Evolutionary conservation across 2,888 invertebrate species (phyloP).

Genomic region (Homarus gammarus): DNA sequence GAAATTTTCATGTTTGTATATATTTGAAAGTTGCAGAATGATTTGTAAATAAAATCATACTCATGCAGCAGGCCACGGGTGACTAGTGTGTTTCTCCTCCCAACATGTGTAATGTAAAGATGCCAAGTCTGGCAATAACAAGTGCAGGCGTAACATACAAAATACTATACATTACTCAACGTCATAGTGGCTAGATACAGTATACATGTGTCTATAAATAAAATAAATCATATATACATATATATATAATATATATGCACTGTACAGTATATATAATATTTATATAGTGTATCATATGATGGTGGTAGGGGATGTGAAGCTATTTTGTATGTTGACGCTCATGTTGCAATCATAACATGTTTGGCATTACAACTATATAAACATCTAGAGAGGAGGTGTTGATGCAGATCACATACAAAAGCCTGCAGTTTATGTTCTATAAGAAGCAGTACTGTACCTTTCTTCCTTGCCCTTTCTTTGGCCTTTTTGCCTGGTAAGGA

Average conservation of each 20-base stretch:
- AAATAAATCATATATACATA: not conserved
- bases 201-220: conserved; percentile 37
- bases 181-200: not conserved
- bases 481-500: conserved; percentile 76
- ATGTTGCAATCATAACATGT: conserved; percentile 64
- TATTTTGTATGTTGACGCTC: conserved; percentile 69
- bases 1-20: conserved; percentile 11
- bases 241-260: conserved; percentile 29
- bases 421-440: conserved; percentile 68
- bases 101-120: conserved; percentile 48
- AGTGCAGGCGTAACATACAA: conserved; percentile 49
- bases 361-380: conserved; percentile 69
- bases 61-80: conserved; percentile 40
- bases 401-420: conserved; percentile 71
- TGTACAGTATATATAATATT: too few relatives aligned
- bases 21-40: conserved; percentile 5
- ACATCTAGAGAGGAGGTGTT: conserved; percentile 56
- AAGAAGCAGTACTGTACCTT: conserved; percentile 75
- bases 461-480: conserved; percentile 76
- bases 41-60: conserved; percentile 33
- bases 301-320: conserved; percentile 11
- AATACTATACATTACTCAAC: conserved; percentile 16
- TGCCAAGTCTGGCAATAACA: conserved; percentile 33
- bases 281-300: conserved; percentile 1
- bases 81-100: conserved; percentile 42